These are phyloP conservation scores for Barbus barbus DNA, from an alignment of 2,113 vertebrate genomes.

Conservation along the genomic window DNA sequence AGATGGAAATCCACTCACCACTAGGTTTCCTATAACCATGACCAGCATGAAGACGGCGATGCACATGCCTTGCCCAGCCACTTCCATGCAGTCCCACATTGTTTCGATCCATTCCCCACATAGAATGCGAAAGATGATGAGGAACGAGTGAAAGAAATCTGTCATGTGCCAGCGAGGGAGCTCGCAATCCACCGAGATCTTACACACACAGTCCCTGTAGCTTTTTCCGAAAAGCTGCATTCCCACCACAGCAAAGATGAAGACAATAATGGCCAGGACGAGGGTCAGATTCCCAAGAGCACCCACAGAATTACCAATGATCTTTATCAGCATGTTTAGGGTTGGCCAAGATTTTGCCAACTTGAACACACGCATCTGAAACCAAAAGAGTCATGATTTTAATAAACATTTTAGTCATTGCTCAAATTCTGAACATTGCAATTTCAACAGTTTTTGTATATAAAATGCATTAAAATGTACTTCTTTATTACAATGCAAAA, in stretches of 20 bases:
- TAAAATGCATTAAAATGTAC: neutral
- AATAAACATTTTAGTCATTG: neutral
- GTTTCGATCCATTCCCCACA: constrained; percentile 98
- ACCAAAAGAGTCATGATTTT: constrained; percentile 18
- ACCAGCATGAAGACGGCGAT: constrained; percentile 94
- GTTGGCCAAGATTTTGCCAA: constrained; percentile 96
- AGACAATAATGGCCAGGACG: constrained; percentile 93
- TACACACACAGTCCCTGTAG: constrained; percentile 92
- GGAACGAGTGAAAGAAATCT: constrained; percentile 95
- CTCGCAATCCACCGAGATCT: constrained; percentile 80
- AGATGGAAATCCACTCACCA: constrained; percentile 79
- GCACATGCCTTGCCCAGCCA: constrained; percentile 88
- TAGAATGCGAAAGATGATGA: constrained; percentile 93
- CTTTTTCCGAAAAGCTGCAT: constrained; percentile 96
- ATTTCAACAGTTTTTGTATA: neutral
- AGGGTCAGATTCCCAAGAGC: constrained; percentile 92
- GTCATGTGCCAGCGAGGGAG: constrained; percentile 97
- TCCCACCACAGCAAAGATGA: constrained; percentile 95
- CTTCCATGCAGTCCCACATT: constrained; percentile 99
- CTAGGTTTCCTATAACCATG: constrained; percentile 92
- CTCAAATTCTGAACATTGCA: neutral
- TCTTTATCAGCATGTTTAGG: constrained; percentile 95
- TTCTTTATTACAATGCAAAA: neutral
- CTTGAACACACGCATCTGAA: constrained; percentile 92
- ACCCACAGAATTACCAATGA: constrained; percentile 92